These are phyloP conservation scores for Oppia nitens DNA, from an alignment of 1,140 invertebrate genomes.

Conservation along the genomic window DNA sequence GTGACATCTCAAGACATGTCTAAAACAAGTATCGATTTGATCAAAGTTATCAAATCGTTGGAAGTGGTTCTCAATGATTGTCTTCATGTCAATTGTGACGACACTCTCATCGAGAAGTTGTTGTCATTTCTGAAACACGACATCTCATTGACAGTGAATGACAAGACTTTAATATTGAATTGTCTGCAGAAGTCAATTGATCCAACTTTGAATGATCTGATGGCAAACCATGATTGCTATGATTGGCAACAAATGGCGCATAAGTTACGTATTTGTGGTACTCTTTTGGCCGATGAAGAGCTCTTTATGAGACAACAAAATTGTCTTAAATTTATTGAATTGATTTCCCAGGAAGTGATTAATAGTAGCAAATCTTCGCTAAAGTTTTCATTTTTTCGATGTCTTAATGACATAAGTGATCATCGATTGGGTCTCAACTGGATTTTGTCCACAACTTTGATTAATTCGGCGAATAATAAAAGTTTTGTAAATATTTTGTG, in stretches of 20 bases:
- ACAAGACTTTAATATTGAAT: neutral
- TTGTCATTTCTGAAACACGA: neutral
- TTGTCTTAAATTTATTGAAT: neutral
- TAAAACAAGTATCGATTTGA: too few relatives aligned
- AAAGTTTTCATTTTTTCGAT: neutral
- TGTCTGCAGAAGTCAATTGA: neutral
- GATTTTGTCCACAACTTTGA: neutral
- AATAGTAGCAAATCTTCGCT: neutral
- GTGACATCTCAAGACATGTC: too few relatives aligned
- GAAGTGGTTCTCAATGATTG: too few relatives aligned
- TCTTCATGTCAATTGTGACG: neutral
- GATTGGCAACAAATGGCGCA: neutral
- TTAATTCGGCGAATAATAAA: neutral
- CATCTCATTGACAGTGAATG: neutral
- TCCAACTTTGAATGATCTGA: neutral
- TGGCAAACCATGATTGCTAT: neutral
- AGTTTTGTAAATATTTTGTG: neutral
- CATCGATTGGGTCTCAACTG: neutral
- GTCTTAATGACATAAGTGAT: neutral
- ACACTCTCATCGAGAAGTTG: neutral
- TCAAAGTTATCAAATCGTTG: neutral
- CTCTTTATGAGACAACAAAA: neutral
- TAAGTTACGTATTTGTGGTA: neutral
- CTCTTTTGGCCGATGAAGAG: neutral
- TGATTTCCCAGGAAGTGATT: neutral